These are phyloP conservation scores for Porites australiensis DNA, from an alignment of 64 coral and sea anemone species.

Conservation along the genomic window DNA sequence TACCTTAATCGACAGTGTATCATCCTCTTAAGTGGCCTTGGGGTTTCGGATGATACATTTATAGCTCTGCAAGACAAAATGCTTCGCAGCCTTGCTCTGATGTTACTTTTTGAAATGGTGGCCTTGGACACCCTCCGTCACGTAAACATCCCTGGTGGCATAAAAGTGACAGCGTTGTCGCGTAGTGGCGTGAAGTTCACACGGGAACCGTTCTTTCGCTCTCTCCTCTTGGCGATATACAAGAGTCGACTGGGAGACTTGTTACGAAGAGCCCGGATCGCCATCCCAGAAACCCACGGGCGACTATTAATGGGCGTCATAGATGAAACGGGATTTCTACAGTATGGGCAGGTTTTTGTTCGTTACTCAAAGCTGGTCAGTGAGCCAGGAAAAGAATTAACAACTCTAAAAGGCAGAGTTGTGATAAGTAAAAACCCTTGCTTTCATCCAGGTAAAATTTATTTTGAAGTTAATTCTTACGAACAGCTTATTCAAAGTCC, in stretches of 20 bases:
- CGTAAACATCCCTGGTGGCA: slow-evolving; percentile 64
- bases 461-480: too few species aligned
- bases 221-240: slow-evolving; percentile 82
- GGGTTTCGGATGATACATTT: slow-evolving; percentile 88
- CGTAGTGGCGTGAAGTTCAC: slow-evolving; percentile 88
- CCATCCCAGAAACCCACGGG: slow-evolving; percentile 84
- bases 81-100: slow-evolving; percentile 80
- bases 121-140: slow-evolving; percentile 69
- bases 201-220: slow-evolving; percentile 90
- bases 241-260: slow-evolving; percentile 88
- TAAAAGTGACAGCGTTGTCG: slow-evolving; percentile 65
- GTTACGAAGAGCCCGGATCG: slow-evolving; percentile 82
- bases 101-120: slow-evolving; percentile 80
- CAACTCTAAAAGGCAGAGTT: slow-evolving; percentile 75
- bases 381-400: slow-evolving; percentile 62
- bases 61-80: slow-evolving; percentile 87
- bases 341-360: slow-evolving; percentile 90
- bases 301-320: slow-evolving; percentile 89
- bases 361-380: slow-evolving; percentile 81
- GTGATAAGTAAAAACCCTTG: slow-evolving; percentile 94
- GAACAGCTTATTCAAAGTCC: too few species aligned
- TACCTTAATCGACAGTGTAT: slow-evolving; percentile 94
- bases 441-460: slow-evolving; percentile 84
- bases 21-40: slow-evolving; percentile 83
- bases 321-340: slow-evolving; percentile 76